Evolutionary conservation across 2,888 invertebrate genomes (phyloP).

Genomic region (Leucozona laternaria): DNA sequence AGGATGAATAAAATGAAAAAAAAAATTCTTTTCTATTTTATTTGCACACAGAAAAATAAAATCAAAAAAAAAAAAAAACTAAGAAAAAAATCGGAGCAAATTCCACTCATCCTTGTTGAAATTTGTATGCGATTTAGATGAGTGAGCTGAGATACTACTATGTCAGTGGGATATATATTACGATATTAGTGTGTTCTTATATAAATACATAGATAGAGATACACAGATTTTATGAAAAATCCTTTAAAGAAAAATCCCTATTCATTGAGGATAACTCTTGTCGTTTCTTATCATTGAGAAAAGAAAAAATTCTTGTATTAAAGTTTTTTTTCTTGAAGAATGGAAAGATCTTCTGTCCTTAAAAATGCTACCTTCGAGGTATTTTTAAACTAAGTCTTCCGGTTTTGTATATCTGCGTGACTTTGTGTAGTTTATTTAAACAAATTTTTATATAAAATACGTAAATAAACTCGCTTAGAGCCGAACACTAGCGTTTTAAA

Average conservation of each 20-base stretch:
- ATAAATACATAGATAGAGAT: background rate
- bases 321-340: background rate
- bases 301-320: background rate
- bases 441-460: no score
- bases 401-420: background rate
- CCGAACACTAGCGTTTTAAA: background rate
- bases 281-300: constrained; percentile 12
- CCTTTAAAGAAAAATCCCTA: constrained; percentile 65
- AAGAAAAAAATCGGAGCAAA: background rate
- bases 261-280: constrained; percentile 27
- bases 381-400: background rate
- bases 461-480: background rate
- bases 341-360: background rate
- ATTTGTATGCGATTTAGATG: constrained; percentile 36
- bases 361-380: background rate
- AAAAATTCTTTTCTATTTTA: constrained; percentile 25
- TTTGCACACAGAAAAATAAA: constrained; percentile 11
- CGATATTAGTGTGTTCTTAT: constrained; percentile 36
- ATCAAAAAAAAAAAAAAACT: background rate
- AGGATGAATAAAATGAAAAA: background rate
- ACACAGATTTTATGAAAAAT: constrained; percentile 40
- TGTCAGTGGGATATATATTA: constrained; percentile 67
- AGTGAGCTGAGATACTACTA: constrained; percentile 30
- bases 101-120: constrained; percentile 30
- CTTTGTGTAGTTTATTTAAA: background rate